phyloP scores from a whole-genome alignment of 2,113 vertebrate species.

The Rhinoderma darwinii region DNA sequence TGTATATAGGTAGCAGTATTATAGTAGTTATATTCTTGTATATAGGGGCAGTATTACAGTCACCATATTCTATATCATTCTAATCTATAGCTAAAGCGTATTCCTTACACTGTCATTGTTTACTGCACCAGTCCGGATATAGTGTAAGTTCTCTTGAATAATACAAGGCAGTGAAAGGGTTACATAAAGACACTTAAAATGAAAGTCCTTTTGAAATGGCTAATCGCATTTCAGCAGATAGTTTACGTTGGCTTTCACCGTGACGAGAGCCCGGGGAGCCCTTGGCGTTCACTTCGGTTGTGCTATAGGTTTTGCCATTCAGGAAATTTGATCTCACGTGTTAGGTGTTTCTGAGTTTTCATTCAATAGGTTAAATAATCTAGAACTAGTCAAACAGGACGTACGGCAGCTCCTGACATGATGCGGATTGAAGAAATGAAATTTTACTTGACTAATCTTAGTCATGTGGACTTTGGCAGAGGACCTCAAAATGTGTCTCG shows the following conservation, averaged over 20 bases:
- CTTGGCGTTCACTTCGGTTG: slow-evolving; percentile 47
- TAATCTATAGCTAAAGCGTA: neutral
- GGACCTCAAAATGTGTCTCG: slow-evolving; percentile 39
- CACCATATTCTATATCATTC: neutral
- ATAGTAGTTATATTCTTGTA: neutral
- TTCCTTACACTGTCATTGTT: neutral
- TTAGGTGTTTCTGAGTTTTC: slow-evolving; percentile 62
- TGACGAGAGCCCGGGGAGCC: slow-evolving; percentile 15
- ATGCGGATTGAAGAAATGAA: slow-evolving; percentile 54
- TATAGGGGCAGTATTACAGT: neutral
- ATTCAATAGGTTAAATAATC: slow-evolving; percentile 63
- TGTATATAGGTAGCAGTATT: no score
- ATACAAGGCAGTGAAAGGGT: slow-evolving; percentile 4
- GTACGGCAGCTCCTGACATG: slow-evolving; percentile 57
- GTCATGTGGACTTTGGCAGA: slow-evolving; percentile 60
- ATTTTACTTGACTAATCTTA: slow-evolving; percentile 61
- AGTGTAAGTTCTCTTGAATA: neutral
- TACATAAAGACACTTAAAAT: slow-evolving; percentile 38
- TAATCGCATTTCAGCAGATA: slow-evolving; percentile 48
- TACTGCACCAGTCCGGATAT: neutral
- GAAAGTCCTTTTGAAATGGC: slow-evolving; percentile 36
- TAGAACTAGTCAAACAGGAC: slow-evolving; percentile 63
- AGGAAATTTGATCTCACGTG: slow-evolving; percentile 59
- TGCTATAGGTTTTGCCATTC: slow-evolving; percentile 60
- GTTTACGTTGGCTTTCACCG: slow-evolving; percentile 1